phyloP scores from a whole-genome alignment of 2,888 invertebrate genomes.

The Polymixis lichenea region DNA sequence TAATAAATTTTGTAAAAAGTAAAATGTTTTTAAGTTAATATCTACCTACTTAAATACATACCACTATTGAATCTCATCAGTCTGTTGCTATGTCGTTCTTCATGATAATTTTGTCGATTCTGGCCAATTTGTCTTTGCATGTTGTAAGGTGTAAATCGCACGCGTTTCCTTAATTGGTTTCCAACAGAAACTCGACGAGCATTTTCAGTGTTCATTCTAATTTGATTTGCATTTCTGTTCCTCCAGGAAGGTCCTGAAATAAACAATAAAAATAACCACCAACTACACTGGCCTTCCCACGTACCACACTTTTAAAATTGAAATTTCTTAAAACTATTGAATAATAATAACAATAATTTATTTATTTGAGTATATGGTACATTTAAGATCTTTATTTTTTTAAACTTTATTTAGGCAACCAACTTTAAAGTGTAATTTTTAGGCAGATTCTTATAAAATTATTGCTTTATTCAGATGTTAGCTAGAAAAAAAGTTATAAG shows the following conservation, averaged over 20 bases:
- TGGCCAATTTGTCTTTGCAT: background rate
- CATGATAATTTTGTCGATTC: background rate
- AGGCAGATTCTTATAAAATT: no score
- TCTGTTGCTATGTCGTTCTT: background rate
- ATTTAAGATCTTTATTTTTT: no score
- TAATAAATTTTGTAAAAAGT: background rate
- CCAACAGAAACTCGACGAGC: background rate
- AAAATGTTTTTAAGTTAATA: no score
- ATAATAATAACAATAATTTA: background rate
- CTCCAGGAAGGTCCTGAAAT: constrained; percentile 50
- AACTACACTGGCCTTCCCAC: background rate
- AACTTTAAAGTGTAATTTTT: no score
- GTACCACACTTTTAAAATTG: no score
- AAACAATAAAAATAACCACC: background rate
- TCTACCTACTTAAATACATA: constrained; percentile 13
- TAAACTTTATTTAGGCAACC: no score
- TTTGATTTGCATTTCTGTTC: background rate
- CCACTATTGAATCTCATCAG: constrained; percentile 26
- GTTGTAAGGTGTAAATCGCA: background rate
- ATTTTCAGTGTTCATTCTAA: background rate
- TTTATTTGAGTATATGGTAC: no score
- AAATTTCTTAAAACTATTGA: no score
- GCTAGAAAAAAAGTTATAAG: no score
- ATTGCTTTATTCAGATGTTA: no score
- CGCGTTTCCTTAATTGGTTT: background rate